phyloP scores from a whole-genome alignment of 2,888 invertebrate genomes.

The Paralinhomoeus sp. region DNA sequence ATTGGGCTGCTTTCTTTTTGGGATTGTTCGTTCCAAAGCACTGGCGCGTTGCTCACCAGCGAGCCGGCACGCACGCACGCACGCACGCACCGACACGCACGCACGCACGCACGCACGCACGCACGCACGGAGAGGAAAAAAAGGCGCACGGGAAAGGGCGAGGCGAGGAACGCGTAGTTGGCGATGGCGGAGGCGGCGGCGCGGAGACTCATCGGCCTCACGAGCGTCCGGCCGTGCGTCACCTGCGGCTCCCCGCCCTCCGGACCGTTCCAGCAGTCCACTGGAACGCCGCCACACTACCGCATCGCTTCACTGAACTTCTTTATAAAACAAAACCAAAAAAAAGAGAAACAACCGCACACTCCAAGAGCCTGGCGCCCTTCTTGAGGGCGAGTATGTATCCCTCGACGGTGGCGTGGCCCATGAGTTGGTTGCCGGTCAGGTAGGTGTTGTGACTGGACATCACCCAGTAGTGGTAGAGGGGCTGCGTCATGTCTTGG shows the following conservation, averaged over 20 bases:
- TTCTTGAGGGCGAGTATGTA: conserved; percentile 36
- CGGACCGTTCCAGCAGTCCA: conserved; percentile 40
- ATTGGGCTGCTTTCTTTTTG: too few species aligned
- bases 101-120: too few species aligned
- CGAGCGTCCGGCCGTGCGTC: conserved; percentile 36
- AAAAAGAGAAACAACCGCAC: conserved; percentile 34
- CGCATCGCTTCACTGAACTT: too few species aligned
- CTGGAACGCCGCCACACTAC: too few species aligned
- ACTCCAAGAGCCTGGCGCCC: conserved; percentile 39
- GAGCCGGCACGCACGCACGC: too few species aligned
- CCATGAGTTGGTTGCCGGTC: conserved; percentile 37
- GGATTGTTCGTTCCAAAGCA: too few species aligned
- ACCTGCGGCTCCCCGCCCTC: conserved; percentile 37
- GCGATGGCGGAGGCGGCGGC: conserved; percentile 25
- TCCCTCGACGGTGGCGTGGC: conserved; percentile 39
- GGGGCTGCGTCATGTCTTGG: conserved; percentile 38
- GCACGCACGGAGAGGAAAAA: background rate
- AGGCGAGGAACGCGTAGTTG: conserved; percentile 30
- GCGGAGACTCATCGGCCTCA: conserved; percentile 28
- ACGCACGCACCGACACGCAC: too few species aligned
- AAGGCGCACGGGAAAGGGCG: conserved; percentile 19
- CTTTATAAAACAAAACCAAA: background rate
- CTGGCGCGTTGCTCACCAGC: too few species aligned
- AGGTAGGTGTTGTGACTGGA: conserved; percentile 42
- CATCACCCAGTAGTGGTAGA: conserved; percentile 37